Conservation (phyloP, 2,113 vertebrate genomes). For the Vicugna pacos region DNA sequence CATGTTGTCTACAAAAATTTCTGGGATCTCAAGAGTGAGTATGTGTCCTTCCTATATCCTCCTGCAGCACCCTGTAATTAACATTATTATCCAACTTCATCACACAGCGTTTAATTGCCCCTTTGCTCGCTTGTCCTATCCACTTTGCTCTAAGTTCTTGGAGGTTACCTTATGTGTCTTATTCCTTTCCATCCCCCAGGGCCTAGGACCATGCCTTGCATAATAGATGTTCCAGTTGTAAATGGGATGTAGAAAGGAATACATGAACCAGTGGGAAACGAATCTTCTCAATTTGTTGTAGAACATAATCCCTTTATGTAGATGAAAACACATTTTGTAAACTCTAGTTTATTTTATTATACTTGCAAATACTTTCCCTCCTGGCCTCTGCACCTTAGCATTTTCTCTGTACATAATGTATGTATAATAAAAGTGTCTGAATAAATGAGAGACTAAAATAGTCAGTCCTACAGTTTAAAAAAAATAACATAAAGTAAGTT, state of each 20-base stretch:
- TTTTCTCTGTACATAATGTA: background rate
- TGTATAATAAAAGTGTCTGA: background rate
- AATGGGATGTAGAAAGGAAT: background rate
- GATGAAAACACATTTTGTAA: background rate
- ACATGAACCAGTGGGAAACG: background rate
- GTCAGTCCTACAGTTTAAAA: background rate
- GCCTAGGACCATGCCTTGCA: background rate
- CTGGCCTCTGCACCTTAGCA: background rate
- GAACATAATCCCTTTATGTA: background rate
- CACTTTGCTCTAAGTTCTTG: background rate
- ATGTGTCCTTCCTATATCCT: background rate
- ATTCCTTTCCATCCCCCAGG: background rate
- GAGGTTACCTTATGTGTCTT: background rate
- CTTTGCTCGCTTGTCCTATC: background rate
- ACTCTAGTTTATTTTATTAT: constrained; percentile 1
- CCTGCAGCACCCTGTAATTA: background rate
- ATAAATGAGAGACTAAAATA: constrained; percentile 41
- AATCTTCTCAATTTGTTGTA: background rate
- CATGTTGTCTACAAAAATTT: background rate
- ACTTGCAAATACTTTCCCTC: background rate
- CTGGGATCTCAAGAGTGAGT: background rate
- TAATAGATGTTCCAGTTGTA: background rate
- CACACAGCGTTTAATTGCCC: background rate
- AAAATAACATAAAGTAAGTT: constrained; percentile 56
- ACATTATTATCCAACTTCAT: background rate